Base-by-base conservation (phyloP, 2,113 vertebrate species). In the Anarhynchus alexandrinus region DNA sequence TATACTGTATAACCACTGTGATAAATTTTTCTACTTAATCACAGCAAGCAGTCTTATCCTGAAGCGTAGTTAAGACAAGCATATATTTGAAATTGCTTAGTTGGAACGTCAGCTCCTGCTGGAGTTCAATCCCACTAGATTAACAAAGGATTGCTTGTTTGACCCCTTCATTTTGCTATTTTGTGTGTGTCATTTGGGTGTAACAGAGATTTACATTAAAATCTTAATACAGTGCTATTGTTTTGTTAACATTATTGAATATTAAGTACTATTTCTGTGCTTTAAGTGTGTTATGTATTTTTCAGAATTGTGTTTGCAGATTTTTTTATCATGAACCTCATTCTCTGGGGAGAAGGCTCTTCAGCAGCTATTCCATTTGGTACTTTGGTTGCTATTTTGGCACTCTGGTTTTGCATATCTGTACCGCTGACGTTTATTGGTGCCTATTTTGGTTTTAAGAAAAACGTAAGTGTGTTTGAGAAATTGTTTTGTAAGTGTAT, bases 251-350 rank as follows among this genome's bases (percentile, higher is more conserved):
- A 6, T 43, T 72, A 78, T 77, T 9, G 45, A 78, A 90, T 73
- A 26, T 77, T 95, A 82, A 85, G 77, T 40, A 57, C 17, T 77
- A 74, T 95, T 84, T 92, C 74, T 85, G 11, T 96, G 76, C 91
- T 69, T 67, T 91, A 89, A 78, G 21, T 30, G 65, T 93, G 11
- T 87, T 96, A 19, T 95, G n/a, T 98, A 26, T 98, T 95, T 97
- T 97, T 78, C 95, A 99, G 99, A 69, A 99, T 99, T 84, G 99
- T 99, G 26, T 99, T 99, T 98, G 99, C 99, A 4, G 99, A 99
- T 97, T 99, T 99, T 97, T 99, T 99, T 93, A 97, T 99, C 96
- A 99, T 99, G 99, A 99, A 99, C 95, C 98, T 99, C 85, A 99
- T 99, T 97, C 99, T 99, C 38, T 99, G 99, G 99, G 99, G 99